Evolutionary conservation across 2,113 vertebrate genomes (phyloP).

Genomic region (Corvus moneduloides): DNA sequence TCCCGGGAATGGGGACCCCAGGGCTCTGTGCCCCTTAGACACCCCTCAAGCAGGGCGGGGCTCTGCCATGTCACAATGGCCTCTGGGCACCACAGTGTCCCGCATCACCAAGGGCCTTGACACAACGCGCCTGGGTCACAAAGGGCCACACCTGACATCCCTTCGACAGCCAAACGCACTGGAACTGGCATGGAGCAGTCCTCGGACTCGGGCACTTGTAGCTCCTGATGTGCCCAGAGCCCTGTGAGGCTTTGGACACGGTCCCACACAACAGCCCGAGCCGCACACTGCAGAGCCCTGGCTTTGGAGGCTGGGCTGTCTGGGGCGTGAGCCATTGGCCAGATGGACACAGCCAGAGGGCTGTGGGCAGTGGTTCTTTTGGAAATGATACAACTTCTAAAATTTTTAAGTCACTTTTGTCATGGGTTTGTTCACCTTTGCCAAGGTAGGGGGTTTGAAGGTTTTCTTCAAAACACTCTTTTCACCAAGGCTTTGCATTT

Average conservation of each 20-base stretch:
- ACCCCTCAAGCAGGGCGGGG: fast-evolving
- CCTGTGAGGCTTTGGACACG: not conserved
- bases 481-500: not conserved
- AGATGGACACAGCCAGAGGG: not conserved
- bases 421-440: fast-evolving
- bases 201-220: not conserved
- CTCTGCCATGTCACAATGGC: too few relatives aligned
- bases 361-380: not conserved
- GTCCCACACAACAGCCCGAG: fast-evolving
- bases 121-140: not conserved
- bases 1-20: not conserved
- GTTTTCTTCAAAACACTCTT: not conserved
- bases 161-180: fast-evolving
- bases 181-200: not conserved
- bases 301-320: too few relatives aligned
- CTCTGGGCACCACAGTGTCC: not conserved
- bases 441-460: not conserved
- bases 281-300: not conserved
- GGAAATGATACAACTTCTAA: not conserved
- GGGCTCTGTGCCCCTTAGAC: not conserved
- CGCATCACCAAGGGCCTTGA: not conserved
- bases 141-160: not conserved
- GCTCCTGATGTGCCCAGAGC: not conserved
- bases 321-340: fast-evolving
- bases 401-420: not conserved